A percentile compares a stretch with the other conserved stretches of the same genome.
These are phyloP conservation scores for Acanthiza pusilla DNA, from an alignment of 2,797 vertebrate genomes.

Conservation along the genomic window DNA sequence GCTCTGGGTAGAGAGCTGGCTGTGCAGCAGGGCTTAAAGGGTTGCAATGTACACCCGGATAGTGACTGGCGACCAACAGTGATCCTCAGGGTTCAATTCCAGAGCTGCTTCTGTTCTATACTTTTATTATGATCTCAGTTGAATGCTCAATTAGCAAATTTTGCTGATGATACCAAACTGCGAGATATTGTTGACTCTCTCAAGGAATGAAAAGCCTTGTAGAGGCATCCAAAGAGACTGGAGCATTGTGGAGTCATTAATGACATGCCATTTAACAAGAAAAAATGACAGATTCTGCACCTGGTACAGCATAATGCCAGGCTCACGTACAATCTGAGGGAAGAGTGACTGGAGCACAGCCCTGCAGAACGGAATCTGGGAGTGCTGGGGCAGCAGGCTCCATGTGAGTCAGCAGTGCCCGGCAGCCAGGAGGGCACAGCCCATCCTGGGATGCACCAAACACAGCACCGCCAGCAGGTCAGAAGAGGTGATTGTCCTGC, in stretches of 20 bases:
- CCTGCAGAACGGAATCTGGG: neutral
- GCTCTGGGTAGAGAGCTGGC: neutral
- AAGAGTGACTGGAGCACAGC: neutral
- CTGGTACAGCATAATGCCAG: rapidly evolving
- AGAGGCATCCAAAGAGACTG: neutral
- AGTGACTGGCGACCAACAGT: too few species aligned
- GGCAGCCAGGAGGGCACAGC: neutral
- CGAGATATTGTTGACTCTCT: neutral
- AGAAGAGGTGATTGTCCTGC: rapidly evolving
- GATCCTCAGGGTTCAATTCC: neutral
- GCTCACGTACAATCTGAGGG: neutral
- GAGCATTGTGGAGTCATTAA: neutral
- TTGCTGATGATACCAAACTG: neutral
- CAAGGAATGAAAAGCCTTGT: neutral
- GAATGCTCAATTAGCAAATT: neutral
- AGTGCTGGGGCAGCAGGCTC: neutral
- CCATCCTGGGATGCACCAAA: neutral
- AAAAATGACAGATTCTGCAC: neutral
- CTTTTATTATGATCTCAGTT: neutral
- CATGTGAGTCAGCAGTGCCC: neutral
- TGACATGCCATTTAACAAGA: neutral
- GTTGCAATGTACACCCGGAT: neutral
- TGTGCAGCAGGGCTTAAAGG: neutral
- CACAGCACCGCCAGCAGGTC: rapidly evolving
- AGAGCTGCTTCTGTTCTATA: neutral